Evolutionary conservation across 2,113 vertebrate species (phyloP).

Genomic region (Hyperopisus bebe): DNA sequence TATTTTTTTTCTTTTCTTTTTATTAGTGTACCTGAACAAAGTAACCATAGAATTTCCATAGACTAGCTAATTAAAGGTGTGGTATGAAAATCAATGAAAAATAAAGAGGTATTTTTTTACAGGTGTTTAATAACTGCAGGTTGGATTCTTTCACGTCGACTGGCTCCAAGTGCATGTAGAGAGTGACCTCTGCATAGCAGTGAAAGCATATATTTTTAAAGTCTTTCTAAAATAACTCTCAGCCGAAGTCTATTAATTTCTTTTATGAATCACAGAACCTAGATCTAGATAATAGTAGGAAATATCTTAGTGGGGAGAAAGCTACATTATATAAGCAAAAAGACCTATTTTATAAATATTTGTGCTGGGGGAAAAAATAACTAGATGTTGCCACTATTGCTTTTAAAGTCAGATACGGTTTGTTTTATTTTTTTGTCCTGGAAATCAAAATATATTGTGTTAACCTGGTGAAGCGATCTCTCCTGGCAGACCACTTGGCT

Average conservation of each 20-base stretch:
- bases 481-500: constrained; percentile 59
- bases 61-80: constrained; percentile 23
- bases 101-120: constrained; percentile 59
- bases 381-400: constrained; percentile 45
- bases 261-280: constrained; percentile 34
- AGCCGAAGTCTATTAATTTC: constrained; percentile 38
- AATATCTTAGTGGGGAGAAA: constrained; percentile 33
- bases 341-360: constrained; percentile 56
- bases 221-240: constrained; percentile 41
- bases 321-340: constrained; percentile 23
- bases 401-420: constrained; percentile 54
- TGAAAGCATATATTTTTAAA: constrained; percentile 57
- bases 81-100: constrained; percentile 25
- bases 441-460: constrained; percentile 40
- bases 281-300: constrained; percentile 27
- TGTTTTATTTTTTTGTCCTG: constrained; percentile 50
- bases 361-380: constrained; percentile 30
- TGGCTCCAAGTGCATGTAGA: constrained; percentile 35
- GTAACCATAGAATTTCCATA: constrained; percentile 32
- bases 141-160: constrained; percentile 35
- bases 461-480: constrained; percentile 54
- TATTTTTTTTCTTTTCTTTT: constrained; percentile 21
- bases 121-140: constrained; percentile 41
- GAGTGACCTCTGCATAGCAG: constrained; percentile 33
- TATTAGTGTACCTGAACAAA: constrained; percentile 36